Base-by-base conservation (phyloP, 2,797 vertebrate species). In the Microchirus variegatus region DNA sequence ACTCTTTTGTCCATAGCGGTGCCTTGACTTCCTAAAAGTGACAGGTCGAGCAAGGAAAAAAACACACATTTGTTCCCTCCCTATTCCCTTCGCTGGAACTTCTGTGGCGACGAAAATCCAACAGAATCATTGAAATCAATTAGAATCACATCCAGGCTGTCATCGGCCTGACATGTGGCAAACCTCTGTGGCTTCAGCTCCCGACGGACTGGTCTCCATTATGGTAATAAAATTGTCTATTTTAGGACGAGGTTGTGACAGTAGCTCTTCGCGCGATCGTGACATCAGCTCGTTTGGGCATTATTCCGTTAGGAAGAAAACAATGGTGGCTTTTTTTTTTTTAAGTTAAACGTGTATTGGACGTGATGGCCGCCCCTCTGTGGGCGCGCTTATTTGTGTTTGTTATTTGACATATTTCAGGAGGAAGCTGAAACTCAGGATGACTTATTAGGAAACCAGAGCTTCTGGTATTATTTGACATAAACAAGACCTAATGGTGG, bases 51-150 rank as follows among this genome's bases (percentile, higher is more conserved):
- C 38, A 58, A 73, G 67, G 57, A 75, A 35, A 57, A 48, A 35
- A 57, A 48, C 54, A 60, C 19, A 53, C 51, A 46, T 63, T 63
- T 61, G 35, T 61, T 75, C 12, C 44, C 38, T 42, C 51, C 51
- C 38, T 10, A 53, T 18, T 50, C 14, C 59, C n/a, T 54, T 54
- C 2, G 0, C 54, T 59, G 46, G 70, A 70, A 70, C 52, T 66
- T 84, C 72, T 70, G 52, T 62, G 59, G 56, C 12, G 43, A 69
- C 79, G 78, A 76, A 68, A 88, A 84, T 83, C 76, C 85, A 75
- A 89, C 75, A 78, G 61, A 88, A 87, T 90, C 91, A 92, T 91
- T 90, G 84, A 82, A 91, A 89, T 88, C 90, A 83, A 91, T 92
- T 92, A 92, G 87, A 89, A 86, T 89, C 83, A 91, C 73, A 66